These are phyloP conservation scores for Merops nubicus DNA, from an alignment of 2,113 vertebrate species.

Conservation along the genomic window DNA sequence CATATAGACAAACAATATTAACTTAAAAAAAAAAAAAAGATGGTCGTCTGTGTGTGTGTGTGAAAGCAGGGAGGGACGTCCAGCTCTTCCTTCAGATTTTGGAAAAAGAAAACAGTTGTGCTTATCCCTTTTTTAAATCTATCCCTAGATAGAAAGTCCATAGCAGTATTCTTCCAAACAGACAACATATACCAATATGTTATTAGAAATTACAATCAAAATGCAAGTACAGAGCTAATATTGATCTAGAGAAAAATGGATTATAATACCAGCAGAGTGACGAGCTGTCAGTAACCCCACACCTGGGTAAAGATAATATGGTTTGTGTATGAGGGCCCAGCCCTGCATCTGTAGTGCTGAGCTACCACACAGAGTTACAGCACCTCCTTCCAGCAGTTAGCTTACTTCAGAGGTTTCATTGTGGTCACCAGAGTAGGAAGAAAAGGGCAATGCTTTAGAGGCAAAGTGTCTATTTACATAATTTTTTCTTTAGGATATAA, in stretches of 20 bases:
- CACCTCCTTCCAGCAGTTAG: not conserved
- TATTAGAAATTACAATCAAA: not conserved
- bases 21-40: not conserved
- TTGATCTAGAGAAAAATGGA: not conserved
- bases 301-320: accelerated
- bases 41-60: not conserved
- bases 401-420: not conserved
- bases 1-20: not conserved
- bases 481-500: not conserved
- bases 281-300: accelerated
- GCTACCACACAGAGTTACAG: not conserved
- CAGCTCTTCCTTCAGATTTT: not conserved
- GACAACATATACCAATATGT: not conserved
- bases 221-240: not conserved
- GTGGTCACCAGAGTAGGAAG: not conserved
- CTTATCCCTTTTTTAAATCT: not conserved
- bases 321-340: accelerated
- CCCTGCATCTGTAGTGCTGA: not conserved
- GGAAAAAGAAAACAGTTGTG: not conserved
- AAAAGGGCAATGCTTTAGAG: not conserved
- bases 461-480: not conserved
- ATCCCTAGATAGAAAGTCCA: not conserved
- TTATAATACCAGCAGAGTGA: not conserved
- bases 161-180: not conserved
- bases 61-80: too few relatives aligned